phyloP scores from a whole-genome alignment of 2,888 invertebrate species.

The Xylocampa areola region DNA sequence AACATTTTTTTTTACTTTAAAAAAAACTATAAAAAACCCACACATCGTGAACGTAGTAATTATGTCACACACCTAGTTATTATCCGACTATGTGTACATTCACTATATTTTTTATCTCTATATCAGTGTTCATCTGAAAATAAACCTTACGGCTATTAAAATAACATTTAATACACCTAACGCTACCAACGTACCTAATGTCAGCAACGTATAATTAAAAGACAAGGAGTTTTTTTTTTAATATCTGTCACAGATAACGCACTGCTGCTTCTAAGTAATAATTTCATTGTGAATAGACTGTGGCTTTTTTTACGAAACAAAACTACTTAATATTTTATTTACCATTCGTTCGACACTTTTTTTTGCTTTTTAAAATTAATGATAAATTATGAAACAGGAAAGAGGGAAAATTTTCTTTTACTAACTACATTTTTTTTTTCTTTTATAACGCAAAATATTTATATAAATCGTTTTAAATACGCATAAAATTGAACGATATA shows the following conservation, averaged over 20 bases:
- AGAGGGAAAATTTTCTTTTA: too few species aligned
- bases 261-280: constrained; percentile 66
- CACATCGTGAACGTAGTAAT: constrained; percentile 68
- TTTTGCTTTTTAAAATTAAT: too few species aligned
- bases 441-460: too few species aligned
- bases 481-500: too few species aligned
- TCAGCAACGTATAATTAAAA: constrained; percentile 71
- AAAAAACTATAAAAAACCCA: constrained; percentile 60
- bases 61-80: constrained; percentile 79
- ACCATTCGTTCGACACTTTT: constrained; percentile 11
- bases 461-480: too few species aligned
- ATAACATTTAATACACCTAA: constrained; percentile 60
- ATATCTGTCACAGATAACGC: constrained; percentile 71
- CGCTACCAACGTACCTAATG: constrained; percentile 50
- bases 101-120: constrained; percentile 69
- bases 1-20: constrained; percentile 61
- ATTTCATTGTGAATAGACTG: constrained; percentile 64
- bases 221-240: constrained; percentile 71
- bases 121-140: constrained; percentile 61
- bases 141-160: constrained; percentile 57
- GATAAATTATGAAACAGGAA: too few species aligned
- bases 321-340: constrained; percentile 31
- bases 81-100: constrained; percentile 68
- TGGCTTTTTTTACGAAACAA: constrained; percentile 54
- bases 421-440: too few species aligned